Conservation (phyloP, 2,888 invertebrate species). For the Drosophila antonietae region DNA sequence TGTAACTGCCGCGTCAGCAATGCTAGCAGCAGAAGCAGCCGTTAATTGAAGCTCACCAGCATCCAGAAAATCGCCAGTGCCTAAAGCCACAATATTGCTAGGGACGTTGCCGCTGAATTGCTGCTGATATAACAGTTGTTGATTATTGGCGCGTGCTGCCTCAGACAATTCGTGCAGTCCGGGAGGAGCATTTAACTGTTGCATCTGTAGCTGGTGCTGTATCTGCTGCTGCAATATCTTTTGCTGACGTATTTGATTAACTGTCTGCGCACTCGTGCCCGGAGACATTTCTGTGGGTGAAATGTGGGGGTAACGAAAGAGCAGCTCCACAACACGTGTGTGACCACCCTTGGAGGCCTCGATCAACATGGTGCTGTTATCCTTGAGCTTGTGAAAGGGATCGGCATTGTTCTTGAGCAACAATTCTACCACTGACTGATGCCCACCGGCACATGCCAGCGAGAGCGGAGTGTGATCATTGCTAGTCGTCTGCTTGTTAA, state of each 20-base stretch:
- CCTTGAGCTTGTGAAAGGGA: constrained; percentile 98
- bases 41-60: constrained; percentile 81
- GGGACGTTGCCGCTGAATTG: constrained; percentile 73
- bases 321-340: constrained; percentile 96
- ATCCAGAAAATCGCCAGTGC: constrained; percentile 81
- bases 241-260: constrained; percentile 83
- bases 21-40: constrained; percentile 54
- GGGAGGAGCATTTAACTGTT: constrained; percentile 84
- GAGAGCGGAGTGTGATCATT: constrained; percentile 99
- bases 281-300: constrained; percentile 86
- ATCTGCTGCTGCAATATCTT: constrained; percentile 85
- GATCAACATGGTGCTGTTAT: constrained; percentile 99
- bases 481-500: constrained; percentile 95
- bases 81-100: constrained; percentile 63
- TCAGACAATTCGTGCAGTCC: constrained; percentile 87
- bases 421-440: constrained; percentile 96
- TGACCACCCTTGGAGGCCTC: constrained; percentile 99
- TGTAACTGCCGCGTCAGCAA: constrained; percentile 55
- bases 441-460: constrained; percentile 98
- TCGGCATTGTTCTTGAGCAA: constrained; percentile 96
- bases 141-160: constrained; percentile 86
- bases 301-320: constrained; percentile 96
- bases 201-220: constrained; percentile 84
- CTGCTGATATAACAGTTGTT: constrained; percentile 85
- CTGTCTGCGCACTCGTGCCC: constrained; percentile 74